Base-by-base conservation (phyloP, 2,888 invertebrate genomes). In the Emesis castigata region DNA sequence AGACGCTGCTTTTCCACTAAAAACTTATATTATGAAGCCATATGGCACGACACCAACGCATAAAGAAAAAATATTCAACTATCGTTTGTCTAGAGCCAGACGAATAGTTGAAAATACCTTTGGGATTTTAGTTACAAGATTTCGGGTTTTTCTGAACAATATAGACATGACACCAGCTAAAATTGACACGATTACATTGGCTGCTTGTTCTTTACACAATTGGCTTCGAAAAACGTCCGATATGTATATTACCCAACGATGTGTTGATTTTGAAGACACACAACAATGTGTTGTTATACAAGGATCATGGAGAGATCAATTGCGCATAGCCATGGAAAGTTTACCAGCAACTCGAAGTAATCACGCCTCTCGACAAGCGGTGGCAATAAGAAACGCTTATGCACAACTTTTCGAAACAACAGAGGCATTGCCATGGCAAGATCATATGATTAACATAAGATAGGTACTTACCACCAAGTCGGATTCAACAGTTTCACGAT, bases 71-170 rank as follows among this genome's bases (percentile, higher is more conserved):
- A 74, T 71, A 53, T 86, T 85, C 77, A 86, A 86, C 73, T 87
- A 86, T 64, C 82, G 87, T 74, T 81, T 85, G 69, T 83, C 83
- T 39, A 85, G 87, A 85, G 86, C 87, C 62, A 82, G 86, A 84
- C 77, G 85, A 69, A 83, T 79, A 73, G 85, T 87, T 69, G 26
- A 26, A 26, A 26, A 26, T 26, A 4, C 26, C 3, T 26, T 26
- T 26, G 26, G 26, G 2, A 26, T 87, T 77, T 75, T 86, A 79
- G 73, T 84, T 85, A 85, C 75, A 85, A 81, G 83, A 69, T 84
- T 84, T 65, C 84, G 84, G 61, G 66, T 73, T 71, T 66, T 85
- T 79, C 48, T 78, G 66, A 64, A 73, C 34, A 18, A 69, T 16
- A 84, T 83, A 70, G 73, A 62, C 39, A 69, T 83, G 70, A 61